A percentile compares a stretch with the other conserved stretches of the same genome.
phyloP scores from a whole-genome alignment of 92 coral and sea anemone genomes.

The Parazoanthus darwini region DNA sequence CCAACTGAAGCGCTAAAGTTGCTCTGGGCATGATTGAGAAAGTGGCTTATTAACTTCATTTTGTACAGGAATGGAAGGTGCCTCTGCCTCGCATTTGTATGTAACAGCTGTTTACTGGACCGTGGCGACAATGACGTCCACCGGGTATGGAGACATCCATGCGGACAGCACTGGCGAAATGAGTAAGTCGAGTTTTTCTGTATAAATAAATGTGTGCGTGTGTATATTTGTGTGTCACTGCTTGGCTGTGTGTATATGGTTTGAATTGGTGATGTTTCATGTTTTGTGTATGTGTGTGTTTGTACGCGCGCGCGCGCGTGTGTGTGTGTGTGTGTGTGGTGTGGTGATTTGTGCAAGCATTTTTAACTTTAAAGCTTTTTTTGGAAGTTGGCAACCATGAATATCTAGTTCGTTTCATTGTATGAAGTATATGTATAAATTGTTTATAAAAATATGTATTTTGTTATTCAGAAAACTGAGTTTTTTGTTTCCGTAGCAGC shows the following conservation, averaged over 20 bases:
- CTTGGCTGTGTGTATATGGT: background rate
- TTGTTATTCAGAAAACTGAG: too few species aligned
- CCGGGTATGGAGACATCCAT: constrained; percentile 88
- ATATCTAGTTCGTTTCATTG: too few species aligned
- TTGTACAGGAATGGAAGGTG: constrained; percentile 45
- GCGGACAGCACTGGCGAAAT: constrained; percentile 62
- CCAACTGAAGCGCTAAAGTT: too few species aligned
- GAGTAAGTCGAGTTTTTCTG: constrained; percentile 47
- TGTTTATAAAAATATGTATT: too few species aligned
- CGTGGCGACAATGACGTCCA: constrained; percentile 84
- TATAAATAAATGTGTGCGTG: background rate
- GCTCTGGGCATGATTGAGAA: too few species aligned
- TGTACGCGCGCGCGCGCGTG: background rate
- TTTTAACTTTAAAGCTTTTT: too few species aligned
- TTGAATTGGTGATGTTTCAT: background rate
- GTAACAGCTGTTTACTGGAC: constrained; percentile 82
- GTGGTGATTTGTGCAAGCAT: too few species aligned
- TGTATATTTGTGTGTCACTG: background rate
- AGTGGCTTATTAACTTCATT: background rate
- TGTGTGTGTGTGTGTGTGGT: background rate
- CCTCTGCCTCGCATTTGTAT: constrained; percentile 57
- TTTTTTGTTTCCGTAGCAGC: too few species aligned
- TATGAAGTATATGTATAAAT: too few species aligned
- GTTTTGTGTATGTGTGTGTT: background rate
- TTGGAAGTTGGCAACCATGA: too few species aligned